These are phyloP conservation scores for Sitobion miscanthi DNA, from an alignment of 1,140 invertebrate genomes.

Conservation along the genomic window DNA sequence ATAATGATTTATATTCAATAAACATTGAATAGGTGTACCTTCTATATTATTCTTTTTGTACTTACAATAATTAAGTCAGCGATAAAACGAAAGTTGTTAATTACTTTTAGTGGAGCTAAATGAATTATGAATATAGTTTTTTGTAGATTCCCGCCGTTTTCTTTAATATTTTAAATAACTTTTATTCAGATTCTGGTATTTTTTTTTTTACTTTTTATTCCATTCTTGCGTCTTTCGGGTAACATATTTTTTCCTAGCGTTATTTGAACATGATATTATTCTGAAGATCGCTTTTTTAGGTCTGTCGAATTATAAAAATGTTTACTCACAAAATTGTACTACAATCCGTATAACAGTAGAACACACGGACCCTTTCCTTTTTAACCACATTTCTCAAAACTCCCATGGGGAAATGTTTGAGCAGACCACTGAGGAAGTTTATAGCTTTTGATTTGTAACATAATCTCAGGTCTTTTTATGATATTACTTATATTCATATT, in stretches of 20 bases:
- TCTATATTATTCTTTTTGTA: background rate
- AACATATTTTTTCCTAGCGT: background rate
- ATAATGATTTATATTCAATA: background rate
- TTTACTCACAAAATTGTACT: background rate
- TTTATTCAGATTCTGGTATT: background rate
- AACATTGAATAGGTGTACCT: background rate
- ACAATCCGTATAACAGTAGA: background rate
- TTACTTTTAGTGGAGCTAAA: background rate
- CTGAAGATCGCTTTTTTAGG: background rate
- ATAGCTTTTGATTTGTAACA: slow-evolving; percentile 3
- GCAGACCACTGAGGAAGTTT: background rate
- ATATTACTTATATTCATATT: background rate
- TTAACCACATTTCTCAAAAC: background rate
- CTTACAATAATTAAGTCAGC: background rate
- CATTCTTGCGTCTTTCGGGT: background rate
- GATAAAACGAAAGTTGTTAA: background rate
- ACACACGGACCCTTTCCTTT: background rate
- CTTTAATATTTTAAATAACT: background rate
- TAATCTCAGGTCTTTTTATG: background rate
- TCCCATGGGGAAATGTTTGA: background rate
- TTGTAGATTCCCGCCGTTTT: background rate
- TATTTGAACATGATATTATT: background rate
- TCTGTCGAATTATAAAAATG: background rate
- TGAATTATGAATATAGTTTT: background rate
- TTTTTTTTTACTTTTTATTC: background rate